A percentile compares a stretch with the other conserved stretches of the same genome.
Conservation (phyloP, 2,113 vertebrate species). For the Marmota flaviventris region DNA sequence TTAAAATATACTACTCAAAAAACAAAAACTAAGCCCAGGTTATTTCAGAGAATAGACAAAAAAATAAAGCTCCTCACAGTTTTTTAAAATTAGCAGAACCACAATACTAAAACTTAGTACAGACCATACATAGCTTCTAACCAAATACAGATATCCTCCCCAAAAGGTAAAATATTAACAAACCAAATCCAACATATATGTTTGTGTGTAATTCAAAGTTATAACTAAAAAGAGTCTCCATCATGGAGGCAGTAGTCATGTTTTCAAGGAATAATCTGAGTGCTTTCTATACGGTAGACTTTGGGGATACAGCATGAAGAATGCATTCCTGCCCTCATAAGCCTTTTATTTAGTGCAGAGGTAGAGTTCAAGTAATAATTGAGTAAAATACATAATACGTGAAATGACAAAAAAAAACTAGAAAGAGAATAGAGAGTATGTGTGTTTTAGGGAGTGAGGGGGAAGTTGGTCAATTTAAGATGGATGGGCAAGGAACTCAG, state of each 20-base stretch:
- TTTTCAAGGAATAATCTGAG: neutral
- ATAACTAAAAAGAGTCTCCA: neutral
- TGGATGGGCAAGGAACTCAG: neutral
- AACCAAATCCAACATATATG: neutral
- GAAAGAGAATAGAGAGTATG: neutral
- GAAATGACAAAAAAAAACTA: neutral
- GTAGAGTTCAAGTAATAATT: neutral
- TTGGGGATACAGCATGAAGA: neutral
- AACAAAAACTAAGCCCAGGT: neutral
- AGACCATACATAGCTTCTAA: neutral
- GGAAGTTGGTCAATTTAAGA: neutral
- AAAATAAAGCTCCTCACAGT: neutral
- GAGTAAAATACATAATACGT: neutral
- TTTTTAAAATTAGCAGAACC: neutral
- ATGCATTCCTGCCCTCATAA: neutral
- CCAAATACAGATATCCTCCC: neutral
- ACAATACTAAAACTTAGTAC: neutral
- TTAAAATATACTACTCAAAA: neutral
- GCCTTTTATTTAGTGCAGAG: neutral
- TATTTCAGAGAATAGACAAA: slow-evolving; percentile 15
- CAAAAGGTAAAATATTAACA: slow-evolving; percentile 9
- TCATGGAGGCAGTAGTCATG: neutral
- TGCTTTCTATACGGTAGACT: neutral
- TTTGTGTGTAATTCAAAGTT: neutral
- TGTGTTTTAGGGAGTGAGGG: neutral